Base-by-base conservation (phyloP, 2,797 vertebrate species). In the Astyanax mexicanus region DNA sequence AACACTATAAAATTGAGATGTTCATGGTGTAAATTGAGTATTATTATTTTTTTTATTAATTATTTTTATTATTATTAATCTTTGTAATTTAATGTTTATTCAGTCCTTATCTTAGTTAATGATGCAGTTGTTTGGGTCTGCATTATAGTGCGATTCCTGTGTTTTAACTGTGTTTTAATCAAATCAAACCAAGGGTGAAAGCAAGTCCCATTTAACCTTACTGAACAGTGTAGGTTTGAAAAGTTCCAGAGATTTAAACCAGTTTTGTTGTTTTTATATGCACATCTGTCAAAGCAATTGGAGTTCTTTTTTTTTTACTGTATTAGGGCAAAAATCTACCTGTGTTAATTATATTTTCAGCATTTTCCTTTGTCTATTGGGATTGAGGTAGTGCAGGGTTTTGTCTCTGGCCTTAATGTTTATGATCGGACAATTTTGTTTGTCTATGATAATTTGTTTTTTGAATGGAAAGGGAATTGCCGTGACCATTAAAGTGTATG, bases 401-500 rank as follows among this genome's bases (percentile, higher is more conserved):
- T 47, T 38, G 12, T 47, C 23, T 42, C 27, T 60, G 66, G 37
- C 64, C 75, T 5, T n/a, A 52, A 51, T 45, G 54, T 37, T 19
- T 1, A 17, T 62, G 37, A 44, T 61, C 69, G 15, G 2, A 2
- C 52, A 52, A 52, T 65, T 6, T 27, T 42, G 54, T 6, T 51
- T 68, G 75, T 49, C 60, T n/a, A 67, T 58, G 29, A 15, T 77
- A 45, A 75, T 69, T 71, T 17, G 17, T 55, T 19, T 1, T 78
- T 52, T 52, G 15, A 68, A 47, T 66, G 54, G 52, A 73, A 32
- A 49, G 60, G 66, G 67, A 81, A 79, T 79, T 81, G 70, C 77
- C 40, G 52, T 71, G 40, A 54, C 70, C 55, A 77, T 84, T 81
- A 71, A 81, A 77, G 51, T 81, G 45, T 73, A 71, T 77, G 77